These are phyloP conservation scores for Gila orcuttii DNA, from an alignment of 2,113 vertebrate genomes.

Conservation along the genomic window DNA sequence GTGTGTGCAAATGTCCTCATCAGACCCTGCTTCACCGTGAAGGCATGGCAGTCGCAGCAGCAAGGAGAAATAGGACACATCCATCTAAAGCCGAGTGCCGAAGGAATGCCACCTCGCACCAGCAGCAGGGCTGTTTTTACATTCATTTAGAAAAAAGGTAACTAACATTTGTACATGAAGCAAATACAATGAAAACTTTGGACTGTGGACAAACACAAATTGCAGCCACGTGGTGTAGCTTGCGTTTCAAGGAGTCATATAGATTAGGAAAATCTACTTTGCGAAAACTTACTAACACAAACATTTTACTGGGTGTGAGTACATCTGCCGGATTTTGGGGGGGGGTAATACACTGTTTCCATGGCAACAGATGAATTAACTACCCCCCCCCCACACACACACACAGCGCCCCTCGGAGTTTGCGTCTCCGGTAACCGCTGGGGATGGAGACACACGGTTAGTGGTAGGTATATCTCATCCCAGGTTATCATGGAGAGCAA, in stretches of 20 bases:
- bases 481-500: neutral
- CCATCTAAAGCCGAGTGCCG: neutral
- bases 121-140: neutral
- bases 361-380: conserved; percentile 16
- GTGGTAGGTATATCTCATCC: neutral
- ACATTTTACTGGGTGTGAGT: conserved; percentile 16
- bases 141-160: neutral
- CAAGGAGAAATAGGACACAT: conserved; percentile 29
- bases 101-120: neutral
- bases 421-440: conserved; percentile 20
- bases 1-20: conserved; percentile 23
- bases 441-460: neutral
- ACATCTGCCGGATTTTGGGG: conserved; percentile 12
- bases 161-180: neutral
- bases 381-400: too few species aligned
- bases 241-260: conserved; percentile 10
- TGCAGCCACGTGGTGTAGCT: neutral
- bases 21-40: conserved; percentile 14
- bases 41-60: neutral
- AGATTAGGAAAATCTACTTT: conserved; percentile 5
- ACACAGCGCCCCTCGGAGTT: conserved; percentile 15
- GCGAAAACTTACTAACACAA: neutral
- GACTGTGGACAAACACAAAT: neutral
- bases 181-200: neutral
- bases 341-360: neutral